Percentiles rank a stretch among this genome's conserved stretches.
These are phyloP conservation scores for Octodonta nipae DNA, from an alignment of 2,888 invertebrate species.

Conservation along the genomic window DNA sequence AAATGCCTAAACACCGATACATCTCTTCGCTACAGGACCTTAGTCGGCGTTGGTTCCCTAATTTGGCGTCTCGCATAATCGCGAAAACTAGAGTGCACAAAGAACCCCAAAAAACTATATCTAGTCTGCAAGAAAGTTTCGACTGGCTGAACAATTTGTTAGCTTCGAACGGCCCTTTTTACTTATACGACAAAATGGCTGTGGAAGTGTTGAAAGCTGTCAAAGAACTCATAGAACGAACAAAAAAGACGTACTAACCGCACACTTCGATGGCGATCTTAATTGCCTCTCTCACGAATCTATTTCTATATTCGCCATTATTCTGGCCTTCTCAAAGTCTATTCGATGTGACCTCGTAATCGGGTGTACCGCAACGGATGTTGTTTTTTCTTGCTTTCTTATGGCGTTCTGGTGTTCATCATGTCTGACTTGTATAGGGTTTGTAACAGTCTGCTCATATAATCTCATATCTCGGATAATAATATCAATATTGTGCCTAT, in stretches of 20 bases:
- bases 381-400: too few species aligned
- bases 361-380: too few species aligned
- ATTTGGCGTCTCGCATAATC: conserved; percentile 47
- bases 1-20: conserved; percentile 32
- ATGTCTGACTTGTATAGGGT: too few species aligned
- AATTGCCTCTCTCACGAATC: too few species aligned
- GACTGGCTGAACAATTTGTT: conserved; percentile 43
- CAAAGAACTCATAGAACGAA: conserved; percentile 48
- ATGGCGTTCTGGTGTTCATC: too few species aligned
- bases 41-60: conserved; percentile 49
- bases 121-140: conserved; percentile 38
- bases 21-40: conserved; percentile 42
- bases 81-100: conserved; percentile 34
- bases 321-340: too few species aligned
- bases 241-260: conserved; percentile 48
- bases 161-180: conserved; percentile 52
- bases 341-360: too few species aligned
- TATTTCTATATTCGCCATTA: too few species aligned
- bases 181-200: conserved; percentile 54
- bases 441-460: too few species aligned
- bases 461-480: too few species aligned
- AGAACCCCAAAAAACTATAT: conserved; percentile 26
- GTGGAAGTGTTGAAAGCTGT: conserved; percentile 47
- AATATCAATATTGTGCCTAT: too few species aligned
- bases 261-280: conserved; percentile 51